Base-by-base conservation (phyloP, 2,113 vertebrate species). In the Pavo muticus region DNA sequence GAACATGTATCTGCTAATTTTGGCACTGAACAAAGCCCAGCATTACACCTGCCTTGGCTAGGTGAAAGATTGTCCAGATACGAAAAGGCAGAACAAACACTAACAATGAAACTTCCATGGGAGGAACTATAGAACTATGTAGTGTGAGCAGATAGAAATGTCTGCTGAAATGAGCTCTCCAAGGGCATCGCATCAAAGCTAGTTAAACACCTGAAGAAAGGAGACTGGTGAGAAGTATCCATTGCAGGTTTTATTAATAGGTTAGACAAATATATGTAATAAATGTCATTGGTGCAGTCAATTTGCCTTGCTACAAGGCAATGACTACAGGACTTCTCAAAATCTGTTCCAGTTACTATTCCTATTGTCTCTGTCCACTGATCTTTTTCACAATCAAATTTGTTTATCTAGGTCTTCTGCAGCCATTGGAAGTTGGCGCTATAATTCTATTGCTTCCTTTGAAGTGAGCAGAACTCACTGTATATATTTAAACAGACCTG, bases 31-130 rank as follows among this genome's bases (percentile, higher is more conserved):
- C 61, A 87, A 87, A 80, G 17, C 25, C 63, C 30, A 15, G 73
- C 79, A 83, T 85, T 93, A 87, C 90, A 94, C 81, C 93, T 94
- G 87, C 81, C 80, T 84, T 74, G n/a, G 80, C 65, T 76, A 91
- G 69, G 60, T 91, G 87, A 95, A 94, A 88, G 77, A 93, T 92
- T 90, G 80, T 56, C 81, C 71, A 90, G 88, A 91, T 92, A 91
- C 20, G 44, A 83, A 85, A 91, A 77, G 69, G 48, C 42, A 75
- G 83, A 88, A 60, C 72, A 95, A 97, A 94, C 40, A 82, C 63
- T 92, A 86, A 91, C 88, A 88, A 73, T 56, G 83, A 91, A 70
- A n/a, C 71, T 90, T 93, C 90, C 63, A 42, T 71, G 25, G 23
- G 32, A 94, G 82, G 52, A 77, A 35, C 44, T 68, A 50, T 35